These are phyloP conservation scores for Hippoglossus hippoglossus DNA, from an alignment of 2,797 vertebrate species.

Conservation along the genomic window DNA sequence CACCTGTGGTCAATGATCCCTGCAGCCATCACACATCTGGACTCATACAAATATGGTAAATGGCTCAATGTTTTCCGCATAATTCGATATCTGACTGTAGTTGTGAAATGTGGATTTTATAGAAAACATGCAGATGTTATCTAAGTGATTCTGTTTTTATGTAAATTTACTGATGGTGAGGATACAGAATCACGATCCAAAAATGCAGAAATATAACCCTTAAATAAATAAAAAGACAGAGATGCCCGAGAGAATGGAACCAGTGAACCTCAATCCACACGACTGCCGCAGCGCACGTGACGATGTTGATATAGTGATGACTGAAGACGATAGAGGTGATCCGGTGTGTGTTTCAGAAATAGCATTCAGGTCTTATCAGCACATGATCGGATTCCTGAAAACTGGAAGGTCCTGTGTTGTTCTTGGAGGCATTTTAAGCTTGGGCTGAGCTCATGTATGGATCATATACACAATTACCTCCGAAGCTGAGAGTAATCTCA, in stretches of 20 bases:
- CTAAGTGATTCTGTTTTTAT: too few species aligned
- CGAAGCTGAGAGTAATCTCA: constrained; percentile 33
- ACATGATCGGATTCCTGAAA: constrained; percentile 39
- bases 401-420: constrained; percentile 35
- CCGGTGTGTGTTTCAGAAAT: constrained; percentile 28
- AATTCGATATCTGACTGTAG: too few species aligned
- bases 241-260: neutral
- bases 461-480: constrained; percentile 6
- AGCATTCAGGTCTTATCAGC: constrained; percentile 47
- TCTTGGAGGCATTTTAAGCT: constrained; percentile 31
- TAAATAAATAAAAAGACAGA: too few species aligned
- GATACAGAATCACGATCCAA: too few species aligned
- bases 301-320: constrained; percentile 42
- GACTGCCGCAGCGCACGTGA: constrained; percentile 15
- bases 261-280: neutral
- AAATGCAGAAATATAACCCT: too few species aligned
- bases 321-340: constrained; percentile 32
- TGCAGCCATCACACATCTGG: neutral
- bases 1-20: too few species aligned
- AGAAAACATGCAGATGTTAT: too few species aligned
- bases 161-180: too few species aligned
- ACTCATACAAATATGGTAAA: too few species aligned
- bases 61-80: too few species aligned
- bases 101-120: neutral
- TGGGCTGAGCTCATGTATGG: constrained; percentile 2